A percentile compares a stretch with the other conserved stretches of the same genome.
Conservation (phyloP, 2,113 vertebrate genomes). For the Crotalus helleri region DNA sequence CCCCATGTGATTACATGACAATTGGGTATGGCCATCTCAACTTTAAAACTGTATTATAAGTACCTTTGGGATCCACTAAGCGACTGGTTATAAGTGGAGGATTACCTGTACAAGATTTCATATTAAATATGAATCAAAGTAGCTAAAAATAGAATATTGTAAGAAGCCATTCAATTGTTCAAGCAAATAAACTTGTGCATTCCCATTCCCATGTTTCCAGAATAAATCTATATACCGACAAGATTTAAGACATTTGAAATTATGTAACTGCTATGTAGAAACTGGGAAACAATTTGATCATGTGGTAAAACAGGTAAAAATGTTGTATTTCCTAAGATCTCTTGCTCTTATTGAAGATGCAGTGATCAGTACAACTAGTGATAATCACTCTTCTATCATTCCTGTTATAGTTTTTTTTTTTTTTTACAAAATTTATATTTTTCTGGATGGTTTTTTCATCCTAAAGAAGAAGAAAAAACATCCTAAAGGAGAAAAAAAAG, state of each 20-base stretch:
- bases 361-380: neutral
- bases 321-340: neutral
- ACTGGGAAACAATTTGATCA: neutral
- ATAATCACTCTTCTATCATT: neutral
- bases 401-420: neutral
- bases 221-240: no score
- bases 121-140: constrained; percentile 53
- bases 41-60: no score
- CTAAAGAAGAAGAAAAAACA: neutral
- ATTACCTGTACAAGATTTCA: constrained; percentile 54
- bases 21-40: no score
- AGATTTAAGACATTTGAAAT: neutral
- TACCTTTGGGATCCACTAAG: no score
- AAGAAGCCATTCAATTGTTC: constrained; percentile 35
- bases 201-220: neutral
- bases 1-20: no score
- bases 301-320: neutral
- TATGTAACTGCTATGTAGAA: neutral
- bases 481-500: neutral
- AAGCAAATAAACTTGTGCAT: constrained; percentile 34
- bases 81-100: no score
- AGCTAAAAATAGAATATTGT: constrained; percentile 33
- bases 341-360: neutral
- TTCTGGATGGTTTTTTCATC: neutral
- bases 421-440: neutral